Percentiles rank a stretch among this genome's conserved stretches.
These are phyloP conservation scores for Bibio marci DNA, from an alignment of 2,888 invertebrate genomes.

Conservation along the genomic window DNA sequence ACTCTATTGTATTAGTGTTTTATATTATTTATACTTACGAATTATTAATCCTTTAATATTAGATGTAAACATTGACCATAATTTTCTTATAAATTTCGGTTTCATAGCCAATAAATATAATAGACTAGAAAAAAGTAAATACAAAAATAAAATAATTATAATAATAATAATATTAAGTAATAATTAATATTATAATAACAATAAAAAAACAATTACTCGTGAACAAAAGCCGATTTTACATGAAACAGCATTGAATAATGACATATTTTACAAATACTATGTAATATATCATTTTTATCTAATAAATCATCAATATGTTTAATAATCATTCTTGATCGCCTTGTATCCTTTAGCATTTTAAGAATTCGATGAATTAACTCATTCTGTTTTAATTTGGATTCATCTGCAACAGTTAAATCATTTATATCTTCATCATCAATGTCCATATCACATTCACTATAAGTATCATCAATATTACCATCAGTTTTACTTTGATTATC, in stretches of 20 bases:
- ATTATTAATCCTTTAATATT: constrained; percentile 26
- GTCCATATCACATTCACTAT: constrained; percentile 17
- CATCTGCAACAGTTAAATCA: too few relatives aligned
- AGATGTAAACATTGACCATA: constrained; percentile 43
- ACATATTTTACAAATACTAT: constrained; percentile 58
- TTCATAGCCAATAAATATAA: constrained; percentile 67
- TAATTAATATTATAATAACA: neutral
- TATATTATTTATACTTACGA: constrained; percentile 26
- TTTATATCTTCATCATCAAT: constrained; percentile 40
- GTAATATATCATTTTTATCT: constrained; percentile 36
- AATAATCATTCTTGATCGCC: constrained; percentile 34
- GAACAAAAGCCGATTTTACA: constrained; percentile 66
- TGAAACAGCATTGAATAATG: constrained; percentile 70
- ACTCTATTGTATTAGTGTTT: too few relatives aligned
- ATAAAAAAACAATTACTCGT: constrained; percentile 43
- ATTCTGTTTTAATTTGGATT: constrained; percentile 18
- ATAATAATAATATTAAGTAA: constrained; percentile 2
- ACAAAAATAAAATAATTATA: neutral
- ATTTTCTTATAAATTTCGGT: constrained; percentile 53
- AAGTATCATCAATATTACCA: constrained; percentile 1
- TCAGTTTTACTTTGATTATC: constrained; percentile 4
- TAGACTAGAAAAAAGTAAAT: constrained; percentile 31
- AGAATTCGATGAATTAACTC: constrained; percentile 27
- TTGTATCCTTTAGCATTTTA: constrained; percentile 46
- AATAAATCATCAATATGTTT: constrained; percentile 26